Base-by-base conservation (phyloP, 1,140 invertebrate genomes). In the Diachasma alloeum region DNA sequence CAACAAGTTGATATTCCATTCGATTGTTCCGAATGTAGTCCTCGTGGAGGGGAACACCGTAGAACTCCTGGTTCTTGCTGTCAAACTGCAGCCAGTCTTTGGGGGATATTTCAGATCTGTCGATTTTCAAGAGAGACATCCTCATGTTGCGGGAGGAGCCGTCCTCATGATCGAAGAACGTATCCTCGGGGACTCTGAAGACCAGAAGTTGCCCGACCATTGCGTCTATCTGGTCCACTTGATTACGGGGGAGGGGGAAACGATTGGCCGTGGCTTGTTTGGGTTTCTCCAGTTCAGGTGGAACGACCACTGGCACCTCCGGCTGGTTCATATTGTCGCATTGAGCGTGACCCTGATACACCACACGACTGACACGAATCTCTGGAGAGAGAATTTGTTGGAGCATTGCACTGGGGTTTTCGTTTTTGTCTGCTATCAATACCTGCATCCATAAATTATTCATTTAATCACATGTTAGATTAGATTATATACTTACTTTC, bases 51-150 rank as follows among this genome's bases (percentile, higher is more conserved):
- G 96, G 96, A 26, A 97, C 91, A 1, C 96, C 97, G 86, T 93
- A 97, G 85, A 97, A 96, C 90, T 97, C 96, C 84, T 96, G 95
- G 89, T 96, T 97, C 75, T 94, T 95, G 2, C 90, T 90, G 84
- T 98, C 95, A 84, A 97, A 98, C 86, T 97, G 96, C 59, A 98
- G 87, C 97, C 97, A 98, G 82, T 95, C 93, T n/a, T 92, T 86
- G 0, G 91, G 74, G 0, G 93, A 90, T 31, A 97, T 91, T 68
- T 92, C 88, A 10, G 92, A 91, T 59, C 94, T 91, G 77, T 97
- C 94, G 56, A 92, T 92, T 37, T 93, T 94, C 13, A 94, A 91
- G 0, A 98, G 89, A 1, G 92, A 92, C 78, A 98, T 91, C 63
- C 93, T 92, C 80, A 97, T 90, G 74, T 93, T 92, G 39, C 92